Evolutionary conservation across 1,140 invertebrate genomes (phyloP).

Genomic region (Stenopsyche tienmushanensis): DNA sequence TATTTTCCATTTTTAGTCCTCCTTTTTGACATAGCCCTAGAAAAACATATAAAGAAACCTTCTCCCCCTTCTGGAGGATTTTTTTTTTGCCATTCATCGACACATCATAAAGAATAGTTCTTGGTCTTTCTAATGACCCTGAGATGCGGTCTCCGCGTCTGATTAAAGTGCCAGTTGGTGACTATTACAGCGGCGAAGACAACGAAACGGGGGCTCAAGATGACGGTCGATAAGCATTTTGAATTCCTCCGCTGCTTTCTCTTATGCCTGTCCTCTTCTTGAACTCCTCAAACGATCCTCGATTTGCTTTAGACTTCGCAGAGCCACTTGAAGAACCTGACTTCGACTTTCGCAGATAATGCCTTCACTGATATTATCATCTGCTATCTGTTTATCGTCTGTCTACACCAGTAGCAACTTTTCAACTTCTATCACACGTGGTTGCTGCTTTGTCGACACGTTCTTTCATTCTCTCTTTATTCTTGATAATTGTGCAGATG

Average conservation of each 20-base stretch:
- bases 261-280: neutral
- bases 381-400: constrained; percentile 35
- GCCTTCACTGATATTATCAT: constrained; percentile 31
- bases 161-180: too few species aligned
- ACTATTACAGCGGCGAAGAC: too few species aligned
- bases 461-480: constrained; percentile 33
- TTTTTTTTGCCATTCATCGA: too few species aligned
- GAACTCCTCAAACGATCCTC: neutral
- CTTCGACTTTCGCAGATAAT: constrained; percentile 39
- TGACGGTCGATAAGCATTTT: neutral
- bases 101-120: too few species aligned
- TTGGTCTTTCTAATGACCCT: too few species aligned
- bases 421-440: constrained; percentile 33
- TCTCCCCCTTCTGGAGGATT: too few species aligned
- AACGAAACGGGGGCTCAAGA: too few species aligned
- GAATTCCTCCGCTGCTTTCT: neutral
- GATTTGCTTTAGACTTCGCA: neutral
- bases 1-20: too few species aligned
- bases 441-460: constrained; percentile 29
- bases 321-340: neutral
- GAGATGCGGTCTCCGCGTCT: too few species aligned
- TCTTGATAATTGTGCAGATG: constrained; percentile 29
- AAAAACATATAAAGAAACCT: too few species aligned
- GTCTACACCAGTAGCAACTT: constrained; percentile 40
- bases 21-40: too few species aligned